Evolutionary conservation across 2,113 vertebrate genomes (phyloP).

Genomic region (Pristiophorus japonicus): DNA sequence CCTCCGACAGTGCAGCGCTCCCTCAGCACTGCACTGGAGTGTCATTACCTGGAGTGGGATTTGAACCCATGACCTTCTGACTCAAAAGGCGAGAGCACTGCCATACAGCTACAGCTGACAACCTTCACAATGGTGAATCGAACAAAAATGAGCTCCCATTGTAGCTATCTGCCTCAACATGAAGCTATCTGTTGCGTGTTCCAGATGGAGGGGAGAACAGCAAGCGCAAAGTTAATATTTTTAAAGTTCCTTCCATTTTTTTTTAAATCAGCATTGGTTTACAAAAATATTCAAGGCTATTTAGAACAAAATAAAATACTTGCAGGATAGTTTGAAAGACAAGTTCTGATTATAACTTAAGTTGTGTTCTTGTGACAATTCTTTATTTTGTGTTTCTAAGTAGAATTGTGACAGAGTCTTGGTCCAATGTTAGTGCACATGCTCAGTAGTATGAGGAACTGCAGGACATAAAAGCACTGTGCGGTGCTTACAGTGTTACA

Average conservation of each 20-base stretch:
- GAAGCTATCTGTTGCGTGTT: neutral
- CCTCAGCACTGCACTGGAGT: no score
- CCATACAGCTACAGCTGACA: neutral
- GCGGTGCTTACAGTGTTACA: neutral
- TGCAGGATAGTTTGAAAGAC: neutral
- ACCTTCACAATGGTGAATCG: neutral
- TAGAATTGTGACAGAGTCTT: neutral
- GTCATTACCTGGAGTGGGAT: neutral
- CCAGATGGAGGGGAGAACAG: neutral
- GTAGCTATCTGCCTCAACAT: neutral
- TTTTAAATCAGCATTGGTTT: neutral
- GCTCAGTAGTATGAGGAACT: neutral
- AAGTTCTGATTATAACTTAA: neutral
- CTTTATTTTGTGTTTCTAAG: neutral
- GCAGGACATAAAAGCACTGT: neutral
- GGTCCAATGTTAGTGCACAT: neutral
- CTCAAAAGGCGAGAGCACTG: neutral
- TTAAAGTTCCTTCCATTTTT: neutral
- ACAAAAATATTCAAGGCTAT: neutral
- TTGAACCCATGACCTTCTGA: neutral
- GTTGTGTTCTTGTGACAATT: slow-evolving; percentile 9
- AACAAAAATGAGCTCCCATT: neutral
- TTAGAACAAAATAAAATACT: neutral
- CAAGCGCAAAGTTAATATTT: slow-evolving; percentile 18
- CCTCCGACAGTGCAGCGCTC: neutral